Percentiles rank a stretch among this genome's conserved stretches.
phyloP scores from a whole-genome alignment of 2,888 invertebrate species.

The Molorchus minor region DNA sequence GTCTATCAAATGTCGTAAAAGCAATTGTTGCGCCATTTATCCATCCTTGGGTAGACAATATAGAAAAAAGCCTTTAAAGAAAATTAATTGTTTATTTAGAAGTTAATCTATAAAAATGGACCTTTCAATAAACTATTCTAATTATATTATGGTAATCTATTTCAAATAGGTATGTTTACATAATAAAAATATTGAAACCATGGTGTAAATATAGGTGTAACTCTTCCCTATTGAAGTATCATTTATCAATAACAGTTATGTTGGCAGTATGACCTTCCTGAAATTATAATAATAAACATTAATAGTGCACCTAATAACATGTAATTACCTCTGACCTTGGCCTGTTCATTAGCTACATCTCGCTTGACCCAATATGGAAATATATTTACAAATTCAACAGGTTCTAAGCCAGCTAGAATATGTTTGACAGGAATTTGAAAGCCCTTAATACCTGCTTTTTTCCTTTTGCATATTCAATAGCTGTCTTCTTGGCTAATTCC shows the following conservation, averaged over 20 bases:
- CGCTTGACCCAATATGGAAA: slow-evolving; percentile 45
- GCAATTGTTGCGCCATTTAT: no score
- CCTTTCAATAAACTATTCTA: no score
- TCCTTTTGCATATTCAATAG: slow-evolving; percentile 38
- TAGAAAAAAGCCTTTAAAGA: no score
- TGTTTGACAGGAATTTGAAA: slow-evolving; percentile 31
- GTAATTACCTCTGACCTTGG: background rate
- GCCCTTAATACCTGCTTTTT: slow-evolving; percentile 25
- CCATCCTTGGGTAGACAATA: no score
- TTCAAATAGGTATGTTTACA: no score
- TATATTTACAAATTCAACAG: slow-evolving; percentile 43
- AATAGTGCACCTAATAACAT: background rate
- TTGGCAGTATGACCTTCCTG: background rate
- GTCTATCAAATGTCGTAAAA: no score
- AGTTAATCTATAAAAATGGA: no score
- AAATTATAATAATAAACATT: background rate
- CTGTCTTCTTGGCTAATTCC: slow-evolving; percentile 33
- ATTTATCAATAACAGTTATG: slow-evolving; percentile 1
- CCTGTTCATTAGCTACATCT: slow-evolving; percentile 1
- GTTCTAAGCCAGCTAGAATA: slow-evolving; percentile 39
- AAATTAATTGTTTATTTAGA: no score
- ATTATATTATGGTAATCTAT: no score
- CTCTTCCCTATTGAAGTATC: background rate
- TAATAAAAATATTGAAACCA: no score
- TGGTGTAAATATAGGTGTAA: no score